A percentile compares a stretch with the other conserved stretches of the same genome.
Evolutionary conservation across 2,113 vertebrate species (phyloP).

Genomic region (Peromyscus maniculatus): DNA sequence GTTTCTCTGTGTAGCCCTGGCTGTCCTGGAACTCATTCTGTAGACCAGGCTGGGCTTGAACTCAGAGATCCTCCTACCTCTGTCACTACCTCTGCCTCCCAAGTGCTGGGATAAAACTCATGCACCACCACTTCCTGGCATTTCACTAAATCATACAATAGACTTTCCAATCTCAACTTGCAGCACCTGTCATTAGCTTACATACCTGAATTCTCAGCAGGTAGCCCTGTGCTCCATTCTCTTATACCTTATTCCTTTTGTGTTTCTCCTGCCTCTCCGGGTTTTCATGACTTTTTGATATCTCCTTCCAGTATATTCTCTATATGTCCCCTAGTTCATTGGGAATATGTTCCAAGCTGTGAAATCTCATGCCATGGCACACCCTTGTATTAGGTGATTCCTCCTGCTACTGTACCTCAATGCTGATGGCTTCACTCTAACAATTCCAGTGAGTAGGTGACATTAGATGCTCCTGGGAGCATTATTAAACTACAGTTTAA

Average conservation of each 20-base stretch:
- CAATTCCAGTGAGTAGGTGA: not conserved
- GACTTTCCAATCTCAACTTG: not conserved
- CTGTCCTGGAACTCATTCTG: not conserved
- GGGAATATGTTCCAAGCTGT: not conserved
- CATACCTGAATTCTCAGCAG: not conserved
- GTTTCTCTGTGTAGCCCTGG: not conserved
- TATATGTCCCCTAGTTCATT: not conserved
- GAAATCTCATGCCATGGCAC: too few relatives aligned
- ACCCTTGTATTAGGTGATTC: not conserved
- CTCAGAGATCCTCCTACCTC: not conserved
- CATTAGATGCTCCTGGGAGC: not conserved
- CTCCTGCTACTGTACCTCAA: not conserved
- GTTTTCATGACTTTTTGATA: not conserved
- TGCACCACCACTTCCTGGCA: not conserved
- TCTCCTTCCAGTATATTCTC: not conserved
- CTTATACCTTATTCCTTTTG: too few relatives aligned
- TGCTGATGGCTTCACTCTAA: not conserved
- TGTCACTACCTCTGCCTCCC: not conserved
- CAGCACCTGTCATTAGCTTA: not conserved
- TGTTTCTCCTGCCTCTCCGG: not conserved
- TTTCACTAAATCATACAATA: not conserved
- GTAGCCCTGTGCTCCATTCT: too few relatives aligned
- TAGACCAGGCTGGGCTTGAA: not conserved
- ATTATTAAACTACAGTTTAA: not conserved
- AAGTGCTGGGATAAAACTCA: not conserved